Conservation (phyloP, 2,113 vertebrate species). For the Brienomyrus brachyistius region DNA sequence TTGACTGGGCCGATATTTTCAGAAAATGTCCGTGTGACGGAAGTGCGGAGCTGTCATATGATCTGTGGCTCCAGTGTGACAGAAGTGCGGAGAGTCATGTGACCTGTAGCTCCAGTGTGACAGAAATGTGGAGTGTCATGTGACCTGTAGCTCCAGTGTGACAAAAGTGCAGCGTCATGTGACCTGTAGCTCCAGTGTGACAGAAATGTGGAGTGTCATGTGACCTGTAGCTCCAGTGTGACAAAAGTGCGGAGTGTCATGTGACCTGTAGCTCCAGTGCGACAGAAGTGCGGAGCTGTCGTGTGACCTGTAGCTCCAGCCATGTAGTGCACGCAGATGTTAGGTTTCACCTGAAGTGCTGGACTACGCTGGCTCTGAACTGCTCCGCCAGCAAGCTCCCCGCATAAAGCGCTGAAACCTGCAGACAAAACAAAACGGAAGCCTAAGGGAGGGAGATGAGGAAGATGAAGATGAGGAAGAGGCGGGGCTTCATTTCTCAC, state of each 20-base stretch:
- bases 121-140: too few relatives aligned
- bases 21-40: neutral
- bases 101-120: too few relatives aligned
- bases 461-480: neutral
- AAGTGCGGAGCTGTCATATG: too few relatives aligned
- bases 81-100: too few relatives aligned
- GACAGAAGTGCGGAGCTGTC: neutral
- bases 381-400: conserved; percentile 27
- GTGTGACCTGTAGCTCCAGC: neutral
- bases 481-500: conserved; percentile 14
- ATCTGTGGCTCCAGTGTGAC: too few relatives aligned
- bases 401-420: conserved; percentile 38
- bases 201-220: too few relatives aligned
- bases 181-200: too few relatives aligned
- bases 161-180: too few relatives aligned
- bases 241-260: neutral
- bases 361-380: conserved; percentile 46
- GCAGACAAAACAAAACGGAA: neutral
- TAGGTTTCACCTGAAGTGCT: conserved; percentile 50
- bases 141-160: too few relatives aligned
- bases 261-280: neutral
- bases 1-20: neutral
- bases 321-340: neutral
- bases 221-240: too few relatives aligned
- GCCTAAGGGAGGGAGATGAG: neutral